A percentile compares a stretch with the other conserved stretches of the same genome.
These are phyloP conservation scores for Brachylomia viminalis DNA, from an alignment of 2,888 invertebrate genomes.

Conservation along the genomic window DNA sequence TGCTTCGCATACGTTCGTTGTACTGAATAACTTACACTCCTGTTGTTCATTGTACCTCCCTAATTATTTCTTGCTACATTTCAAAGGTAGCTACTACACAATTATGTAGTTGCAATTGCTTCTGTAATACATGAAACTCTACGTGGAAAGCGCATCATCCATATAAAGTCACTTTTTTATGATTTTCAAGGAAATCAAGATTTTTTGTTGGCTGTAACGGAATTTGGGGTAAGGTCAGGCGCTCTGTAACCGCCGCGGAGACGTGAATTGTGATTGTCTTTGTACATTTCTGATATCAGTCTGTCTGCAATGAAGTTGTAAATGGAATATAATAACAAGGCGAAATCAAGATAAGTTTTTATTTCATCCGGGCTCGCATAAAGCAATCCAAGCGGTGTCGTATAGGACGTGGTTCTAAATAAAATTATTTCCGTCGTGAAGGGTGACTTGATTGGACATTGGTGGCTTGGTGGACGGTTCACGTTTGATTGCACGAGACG, in stretches of 20 bases:
- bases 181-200: slow-evolving; percentile 66
- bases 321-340: slow-evolving; percentile 30
- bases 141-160: slow-evolving; percentile 51
- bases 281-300: slow-evolving; percentile 28
- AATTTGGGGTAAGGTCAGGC: slow-evolving; percentile 68
- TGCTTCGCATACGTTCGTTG: slow-evolving; percentile 77
- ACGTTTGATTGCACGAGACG: slow-evolving; percentile 84
- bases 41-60: slow-evolving; percentile 63
- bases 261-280: slow-evolving; percentile 54
- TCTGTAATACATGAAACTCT: slow-evolving; percentile 16
- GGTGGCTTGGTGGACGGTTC: slow-evolving; percentile 80
- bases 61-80: slow-evolving; percentile 69
- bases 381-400: slow-evolving; percentile 67
- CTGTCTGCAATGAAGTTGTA: slow-evolving; percentile 26
- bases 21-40: slow-evolving; percentile 79
- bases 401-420: slow-evolving; percentile 62
- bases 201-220: slow-evolving; percentile 49
- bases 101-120: slow-evolving; percentile 16
- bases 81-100: slow-evolving; percentile 53
- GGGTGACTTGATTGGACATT: slow-evolving; percentile 79
- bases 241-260: slow-evolving; percentile 40
- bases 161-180: slow-evolving; percentile 49
- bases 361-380: slow-evolving; percentile 50
- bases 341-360: slow-evolving; percentile 35
- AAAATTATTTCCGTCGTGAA: slow-evolving; percentile 78